Evolutionary conservation across 37 sponge, comb jelly and placozoan species (phyloP).

Genomic region (Theonella swinhoei): DNA sequence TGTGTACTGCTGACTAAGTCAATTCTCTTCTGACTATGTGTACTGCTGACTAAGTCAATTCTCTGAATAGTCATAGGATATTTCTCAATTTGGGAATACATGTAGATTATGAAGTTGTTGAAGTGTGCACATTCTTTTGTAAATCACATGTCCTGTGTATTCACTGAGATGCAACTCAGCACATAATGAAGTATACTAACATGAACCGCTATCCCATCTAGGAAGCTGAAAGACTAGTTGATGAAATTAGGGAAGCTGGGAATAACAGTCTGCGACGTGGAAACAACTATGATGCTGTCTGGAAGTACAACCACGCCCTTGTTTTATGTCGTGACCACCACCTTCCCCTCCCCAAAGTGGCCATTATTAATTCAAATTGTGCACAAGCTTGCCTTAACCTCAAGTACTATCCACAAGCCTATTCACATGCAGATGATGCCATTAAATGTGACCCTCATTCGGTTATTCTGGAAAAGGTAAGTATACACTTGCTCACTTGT

Average conservation of each 20-base stretch:
- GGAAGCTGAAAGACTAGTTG: constrained; percentile 1
- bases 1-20: no score
- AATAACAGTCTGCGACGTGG: constrained; percentile 25
- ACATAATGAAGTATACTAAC: no score
- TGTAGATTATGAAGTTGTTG: no score
- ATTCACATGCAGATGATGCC: background rate
- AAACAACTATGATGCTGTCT: constrained; percentile 40
- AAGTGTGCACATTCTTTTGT: no score
- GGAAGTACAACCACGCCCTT: constrained; percentile 50
- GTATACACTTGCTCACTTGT: background rate
- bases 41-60: no score
- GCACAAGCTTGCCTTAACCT: constrained; percentile 29
- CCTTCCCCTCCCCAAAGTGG: background rate
- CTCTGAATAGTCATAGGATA: no score
- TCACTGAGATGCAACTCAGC: no score
- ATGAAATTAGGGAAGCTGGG: constrained; percentile 17
- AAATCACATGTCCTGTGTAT: no score
- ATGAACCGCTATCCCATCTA: no score
- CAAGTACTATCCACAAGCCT: background rate
- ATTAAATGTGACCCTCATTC: background rate
- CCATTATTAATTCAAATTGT: constrained; percentile 9
- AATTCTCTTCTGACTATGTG: no score
- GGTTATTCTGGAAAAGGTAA: background rate
- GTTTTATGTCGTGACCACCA: background rate
- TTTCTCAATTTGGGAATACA: no score